phyloP scores from a whole-genome alignment of 2,113 vertebrate species.

The Ictalurus furcatus region DNA sequence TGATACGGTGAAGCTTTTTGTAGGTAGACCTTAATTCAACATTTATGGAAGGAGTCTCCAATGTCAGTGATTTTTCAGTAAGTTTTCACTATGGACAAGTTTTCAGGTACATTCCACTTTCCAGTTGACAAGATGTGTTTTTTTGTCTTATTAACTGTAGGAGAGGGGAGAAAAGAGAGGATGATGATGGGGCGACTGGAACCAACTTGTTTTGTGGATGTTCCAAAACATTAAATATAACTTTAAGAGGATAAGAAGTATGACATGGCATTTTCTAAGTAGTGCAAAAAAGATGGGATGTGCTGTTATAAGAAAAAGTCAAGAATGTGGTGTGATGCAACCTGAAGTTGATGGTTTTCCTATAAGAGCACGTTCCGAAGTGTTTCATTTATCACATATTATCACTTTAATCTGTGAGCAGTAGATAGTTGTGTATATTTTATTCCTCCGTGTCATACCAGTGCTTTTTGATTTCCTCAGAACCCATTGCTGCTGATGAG shows the following conservation, averaged over 20 bases:
- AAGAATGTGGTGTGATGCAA: neutral
- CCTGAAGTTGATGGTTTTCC: neutral
- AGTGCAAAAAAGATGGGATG: neutral
- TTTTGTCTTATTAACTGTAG: too few species aligned
- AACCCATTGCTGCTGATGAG: slow-evolving; percentile 48
- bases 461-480: slow-evolving; percentile 47
- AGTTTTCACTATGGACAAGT: neutral
- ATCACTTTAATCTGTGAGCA: neutral
- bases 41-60: neutral
- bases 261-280: neutral
- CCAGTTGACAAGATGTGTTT: neutral
- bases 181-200: neutral
- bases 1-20: neutral
- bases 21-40: neutral
- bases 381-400: neutral
- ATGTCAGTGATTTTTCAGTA: neutral
- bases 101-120: neutral
- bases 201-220: neutral
- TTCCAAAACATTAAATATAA: neutral
- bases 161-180: neutral
- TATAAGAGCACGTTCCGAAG: neutral
- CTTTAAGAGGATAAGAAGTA: neutral
- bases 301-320: neutral
- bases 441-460: neutral
- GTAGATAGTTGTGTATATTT: neutral